Base-by-base conservation (phyloP, 2,888 invertebrate genomes). In the Gandaritis pyraliata region DNA sequence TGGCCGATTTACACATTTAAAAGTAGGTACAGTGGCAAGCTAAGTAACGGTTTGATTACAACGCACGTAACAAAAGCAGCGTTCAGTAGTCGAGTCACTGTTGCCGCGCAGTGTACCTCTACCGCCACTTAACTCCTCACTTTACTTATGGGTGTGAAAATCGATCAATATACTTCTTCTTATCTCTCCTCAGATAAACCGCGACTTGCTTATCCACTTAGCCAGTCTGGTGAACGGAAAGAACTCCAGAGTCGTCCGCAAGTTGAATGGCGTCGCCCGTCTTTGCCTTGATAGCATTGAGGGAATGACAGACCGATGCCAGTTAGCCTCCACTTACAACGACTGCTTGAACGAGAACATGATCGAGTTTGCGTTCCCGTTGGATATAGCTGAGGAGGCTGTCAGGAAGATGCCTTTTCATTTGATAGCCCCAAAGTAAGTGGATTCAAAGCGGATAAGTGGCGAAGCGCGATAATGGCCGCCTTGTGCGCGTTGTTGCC, bases 391-490 rank as follows among this genome's bases (percentile, higher is more conserved):
- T 5, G 90, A 90, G 49, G 90, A 91, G 54, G 90, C 87, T 0
- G 90, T 90, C 0, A 81, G 87, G 39, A 90, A 90, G 72, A 90
- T 91, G 90, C 91, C 92, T 0, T 92, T 90, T 58, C 92, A 91
- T 75, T 77, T 91, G 2, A 89, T 90, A 75, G 87, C 88, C 56
- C 88, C 90, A 0, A 90, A 91, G 91, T 91, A 69, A 85, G 90
- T 59, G n/a, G n/a, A n/a, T n/a, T n/a, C n/a, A n/a, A n/a, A n/a
- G n/a, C n/a, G n/a, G n/a, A n/a, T n/a, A 11, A 33, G 10, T 3
- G 13, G 11, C 15, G n/a, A n/a, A n/a, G n/a, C n/a, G n/a, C n/a
- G n/a, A n/a, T n/a, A n/a, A n/a, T n/a, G n/a, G n/a, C n/a, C n/a
- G n/a, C n/a, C n/a, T n/a, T n/a, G n/a, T n/a, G n/a, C n/a, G n/a